phyloP scores from a whole-genome alignment of 2,888 invertebrate genomes.

The Brachypalpus laphriformis region DNA sequence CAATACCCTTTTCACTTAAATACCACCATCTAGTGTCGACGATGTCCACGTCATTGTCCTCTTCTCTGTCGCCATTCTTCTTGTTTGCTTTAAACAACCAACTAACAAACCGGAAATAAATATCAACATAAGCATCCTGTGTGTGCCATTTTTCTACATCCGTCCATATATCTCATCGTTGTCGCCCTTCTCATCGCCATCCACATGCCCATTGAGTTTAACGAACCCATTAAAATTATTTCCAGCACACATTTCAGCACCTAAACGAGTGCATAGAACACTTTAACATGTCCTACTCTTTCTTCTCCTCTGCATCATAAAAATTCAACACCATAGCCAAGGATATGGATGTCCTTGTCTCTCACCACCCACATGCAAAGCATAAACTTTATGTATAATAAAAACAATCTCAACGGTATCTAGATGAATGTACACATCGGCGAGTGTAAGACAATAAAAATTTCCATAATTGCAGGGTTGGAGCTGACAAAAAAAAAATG shows the following conservation, averaged over 20 bases:
- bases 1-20: constrained; percentile 3
- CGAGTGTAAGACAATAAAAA: constrained; percentile 25
- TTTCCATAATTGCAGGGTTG: constrained; percentile 51
- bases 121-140: constrained; percentile 13
- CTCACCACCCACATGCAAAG: not conserved
- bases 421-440: not conserved
- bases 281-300: constrained; percentile 13
- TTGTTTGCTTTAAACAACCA: constrained; percentile 27
- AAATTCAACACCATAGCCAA: not conserved
- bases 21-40: not conserved
- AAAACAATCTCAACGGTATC: constrained; percentile 34
- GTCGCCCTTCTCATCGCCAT: not conserved
- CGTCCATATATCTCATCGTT: not conserved
- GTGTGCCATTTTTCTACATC: not conserved
- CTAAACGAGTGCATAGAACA: constrained; percentile 11
- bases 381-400: constrained; percentile 18
- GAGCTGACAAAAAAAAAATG: not conserved
- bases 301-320: constrained; percentile 10
- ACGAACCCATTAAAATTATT: constrained; percentile 64
- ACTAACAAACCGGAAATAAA: constrained; percentile 54
- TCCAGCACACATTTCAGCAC: constrained; percentile 36
- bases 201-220: constrained; percentile 39
- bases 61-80: not conserved
- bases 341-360: constrained; percentile 18
- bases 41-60: not conserved